Evolutionary conservation across 2,113 vertebrate genomes (phyloP).

Genomic region (Machaerirhynchus nigripectus): DNA sequence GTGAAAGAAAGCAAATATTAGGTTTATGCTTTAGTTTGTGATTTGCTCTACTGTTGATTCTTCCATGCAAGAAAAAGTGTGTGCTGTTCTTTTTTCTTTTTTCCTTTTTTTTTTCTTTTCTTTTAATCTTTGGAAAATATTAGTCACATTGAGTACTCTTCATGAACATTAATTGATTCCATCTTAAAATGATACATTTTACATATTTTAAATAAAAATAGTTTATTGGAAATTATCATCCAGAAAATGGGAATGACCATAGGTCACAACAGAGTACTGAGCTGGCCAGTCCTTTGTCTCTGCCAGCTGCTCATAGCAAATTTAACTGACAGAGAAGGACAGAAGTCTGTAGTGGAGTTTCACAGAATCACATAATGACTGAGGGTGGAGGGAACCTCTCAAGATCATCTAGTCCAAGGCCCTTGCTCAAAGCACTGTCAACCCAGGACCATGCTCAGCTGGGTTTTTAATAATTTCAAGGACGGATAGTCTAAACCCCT

Average conservation of each 20-base stretch:
- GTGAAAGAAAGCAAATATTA: constrained; percentile 51
- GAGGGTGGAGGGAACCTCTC: not conserved
- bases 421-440: not conserved
- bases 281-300: not conserved
- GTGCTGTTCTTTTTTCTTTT: not conserved
- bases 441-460: not conserved
- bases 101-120: not conserved
- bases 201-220: not conserved
- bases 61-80: not conserved
- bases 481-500: not conserved
- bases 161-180: not conserved
- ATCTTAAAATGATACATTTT: not conserved
- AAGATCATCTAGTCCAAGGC: not conserved
- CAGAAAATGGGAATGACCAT: not conserved
- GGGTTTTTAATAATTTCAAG: not conserved
- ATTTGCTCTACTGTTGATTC: constrained; percentile 7
- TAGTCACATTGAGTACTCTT: not conserved
- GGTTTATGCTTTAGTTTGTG: constrained; percentile 44
- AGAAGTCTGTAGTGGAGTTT: not conserved
- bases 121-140: not conserved
- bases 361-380: not conserved
- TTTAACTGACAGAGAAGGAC: not conserved
- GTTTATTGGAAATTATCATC: not conserved
- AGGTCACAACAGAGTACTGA: not conserved
- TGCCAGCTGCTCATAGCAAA: not conserved